Evolutionary conservation across 2,113 vertebrate species (phyloP).

Genomic region (Chaetorhynchus papuensis): DNA sequence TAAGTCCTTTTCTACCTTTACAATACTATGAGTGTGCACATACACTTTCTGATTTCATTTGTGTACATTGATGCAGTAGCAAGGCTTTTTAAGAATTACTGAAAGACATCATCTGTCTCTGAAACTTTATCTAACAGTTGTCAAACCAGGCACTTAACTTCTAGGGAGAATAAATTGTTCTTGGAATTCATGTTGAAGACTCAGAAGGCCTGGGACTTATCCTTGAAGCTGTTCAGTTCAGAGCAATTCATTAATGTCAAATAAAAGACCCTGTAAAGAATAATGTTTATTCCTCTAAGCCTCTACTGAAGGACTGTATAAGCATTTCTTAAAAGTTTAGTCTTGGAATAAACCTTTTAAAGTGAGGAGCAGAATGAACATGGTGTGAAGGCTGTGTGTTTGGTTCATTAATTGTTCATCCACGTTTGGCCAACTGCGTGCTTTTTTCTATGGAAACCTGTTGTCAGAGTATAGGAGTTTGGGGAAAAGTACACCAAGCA

Average conservation of each 20-base stretch:
- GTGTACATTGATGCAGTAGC: not conserved
- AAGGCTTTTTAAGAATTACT: not conserved
- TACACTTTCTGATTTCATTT: not conserved
- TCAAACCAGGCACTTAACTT: not conserved
- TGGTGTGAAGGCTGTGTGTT: not conserved
- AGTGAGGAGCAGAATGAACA: not conserved
- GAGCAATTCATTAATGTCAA: constrained; percentile 3
- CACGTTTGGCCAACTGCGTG: not conserved
- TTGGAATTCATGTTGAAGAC: not conserved
- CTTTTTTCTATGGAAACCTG: not conserved
- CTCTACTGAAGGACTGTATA: not conserved
- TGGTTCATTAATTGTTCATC: not conserved
- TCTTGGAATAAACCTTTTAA: not conserved
- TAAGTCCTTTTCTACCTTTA: not conserved
- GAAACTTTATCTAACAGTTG: not conserved
- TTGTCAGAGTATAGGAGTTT: not conserved
- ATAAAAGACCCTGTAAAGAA: constrained; percentile 1
- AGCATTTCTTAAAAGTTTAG: not conserved
- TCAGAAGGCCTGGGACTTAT: not conserved
- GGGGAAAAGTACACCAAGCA: not conserved
- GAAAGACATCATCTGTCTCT: not conserved
- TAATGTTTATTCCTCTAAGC: not conserved
- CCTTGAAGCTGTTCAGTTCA: not conserved
- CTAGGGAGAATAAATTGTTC: not conserved
- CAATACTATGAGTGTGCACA: rapidly evolving